phyloP scores from a whole-genome alignment of 2,113 vertebrate species.

The Paratilapia polleni region DNA sequence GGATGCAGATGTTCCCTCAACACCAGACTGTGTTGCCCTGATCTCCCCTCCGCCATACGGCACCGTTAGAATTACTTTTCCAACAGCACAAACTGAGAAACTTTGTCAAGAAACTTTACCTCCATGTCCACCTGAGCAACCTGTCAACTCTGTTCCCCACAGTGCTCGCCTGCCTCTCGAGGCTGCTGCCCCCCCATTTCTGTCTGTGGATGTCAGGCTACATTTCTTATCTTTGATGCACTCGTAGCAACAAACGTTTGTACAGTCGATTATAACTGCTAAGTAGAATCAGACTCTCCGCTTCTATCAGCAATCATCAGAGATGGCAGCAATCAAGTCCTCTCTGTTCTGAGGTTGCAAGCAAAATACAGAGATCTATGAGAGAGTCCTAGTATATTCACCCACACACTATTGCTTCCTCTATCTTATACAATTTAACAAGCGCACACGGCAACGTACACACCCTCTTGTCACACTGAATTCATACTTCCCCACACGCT shows the following conservation, averaged over 20 bases:
- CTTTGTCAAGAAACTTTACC: neutral
- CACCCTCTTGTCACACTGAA: slow-evolving; percentile 36
- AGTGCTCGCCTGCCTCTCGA: neutral
- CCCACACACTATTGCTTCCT: slow-evolving; percentile 51
- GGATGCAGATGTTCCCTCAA: slow-evolving; percentile 62
- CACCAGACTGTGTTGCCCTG: slow-evolving; percentile 46
- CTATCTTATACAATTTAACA: slow-evolving; percentile 46
- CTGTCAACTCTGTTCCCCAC: slow-evolving; percentile 39
- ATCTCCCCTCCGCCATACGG: slow-evolving; percentile 69
- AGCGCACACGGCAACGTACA: slow-evolving; percentile 13
- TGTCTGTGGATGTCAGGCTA: neutral
- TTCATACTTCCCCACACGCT: slow-evolving; percentile 67
- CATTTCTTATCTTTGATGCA: slow-evolving; percentile 23
- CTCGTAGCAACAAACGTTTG: neutral
- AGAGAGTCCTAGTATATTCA: slow-evolving; percentile 76
- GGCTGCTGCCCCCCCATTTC: neutral
- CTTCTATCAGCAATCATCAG: slow-evolving; percentile 19
- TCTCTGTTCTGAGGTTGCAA: slow-evolving; percentile 11
- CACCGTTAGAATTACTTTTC: slow-evolving; percentile 2
- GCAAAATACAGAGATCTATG: slow-evolving; percentile 32
- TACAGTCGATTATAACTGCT: neutral
- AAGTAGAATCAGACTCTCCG: neutral
- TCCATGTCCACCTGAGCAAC: slow-evolving; percentile 36
- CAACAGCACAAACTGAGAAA: slow-evolving; percentile 10
- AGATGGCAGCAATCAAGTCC: slow-evolving; percentile 18